Percentiles rank a stretch among this genome's conserved stretches.
phyloP scores from a whole-genome alignment of 2,888 invertebrate species.

The Parnassius apollo region DNA sequence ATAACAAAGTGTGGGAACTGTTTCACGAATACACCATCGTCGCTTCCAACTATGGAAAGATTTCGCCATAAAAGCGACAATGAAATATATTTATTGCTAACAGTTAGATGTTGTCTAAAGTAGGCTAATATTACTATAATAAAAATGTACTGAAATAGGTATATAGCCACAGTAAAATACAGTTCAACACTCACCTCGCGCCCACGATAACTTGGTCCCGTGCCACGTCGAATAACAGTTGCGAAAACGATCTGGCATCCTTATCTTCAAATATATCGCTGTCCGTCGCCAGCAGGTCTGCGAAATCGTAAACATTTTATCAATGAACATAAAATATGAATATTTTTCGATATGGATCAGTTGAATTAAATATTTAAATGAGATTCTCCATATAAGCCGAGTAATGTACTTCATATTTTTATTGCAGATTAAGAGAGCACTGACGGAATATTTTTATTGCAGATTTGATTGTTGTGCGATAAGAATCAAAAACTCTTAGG shows the following conservation, averaged over 20 bases:
- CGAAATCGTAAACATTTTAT: conserved; percentile 40
- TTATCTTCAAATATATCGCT: conserved; percentile 86
- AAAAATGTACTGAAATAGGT: not conserved
- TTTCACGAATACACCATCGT: not conserved
- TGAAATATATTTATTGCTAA: conserved; percentile 1
- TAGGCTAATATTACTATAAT: conserved; percentile 1
- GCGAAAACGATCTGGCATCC: conserved; percentile 88
- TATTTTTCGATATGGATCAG: not conserved
- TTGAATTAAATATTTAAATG: not conserved
- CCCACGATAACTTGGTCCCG: conserved; percentile 94
- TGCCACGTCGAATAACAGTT: conserved; percentile 92
- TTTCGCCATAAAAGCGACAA: conserved; percentile 10
- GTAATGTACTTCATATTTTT: conserved; percentile 12
- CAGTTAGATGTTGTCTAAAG: not conserved
- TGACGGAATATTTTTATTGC: conserved; percentile 6
- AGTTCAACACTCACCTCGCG: conserved; percentile 85
- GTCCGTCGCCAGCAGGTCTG: conserved; percentile 86
- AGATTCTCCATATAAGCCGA: conserved; percentile 1
- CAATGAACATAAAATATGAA: conserved; percentile 12
- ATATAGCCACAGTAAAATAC: not conserved
- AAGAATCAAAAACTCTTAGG: not conserved
- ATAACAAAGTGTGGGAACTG: conserved; percentile 17
- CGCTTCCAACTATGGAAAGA: conserved; percentile 1
- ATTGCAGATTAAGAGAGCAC: conserved; percentile 1
- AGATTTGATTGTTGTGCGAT: not conserved